These are phyloP conservation scores for Centroberyx gerrardi DNA, from an alignment of 2,797 vertebrate species.

Conservation along the genomic window DNA sequence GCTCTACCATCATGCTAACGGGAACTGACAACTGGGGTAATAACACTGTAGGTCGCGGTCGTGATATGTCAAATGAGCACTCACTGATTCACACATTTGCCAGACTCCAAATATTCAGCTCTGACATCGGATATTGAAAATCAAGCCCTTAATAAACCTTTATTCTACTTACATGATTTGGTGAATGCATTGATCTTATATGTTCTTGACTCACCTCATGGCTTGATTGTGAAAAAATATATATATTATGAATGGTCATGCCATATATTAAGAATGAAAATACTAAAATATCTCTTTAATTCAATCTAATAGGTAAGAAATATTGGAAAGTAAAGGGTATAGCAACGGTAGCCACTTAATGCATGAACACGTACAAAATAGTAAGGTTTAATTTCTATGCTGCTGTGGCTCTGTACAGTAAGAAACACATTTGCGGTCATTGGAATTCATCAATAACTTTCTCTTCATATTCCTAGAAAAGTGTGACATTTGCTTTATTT, in stretches of 20 bases:
- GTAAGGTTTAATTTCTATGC: not conserved
- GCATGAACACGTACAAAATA: not conserved
- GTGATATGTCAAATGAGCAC: slow-evolving; percentile 42
- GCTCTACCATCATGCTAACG: slow-evolving; percentile 49
- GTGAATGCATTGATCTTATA: not conserved
- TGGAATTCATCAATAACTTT: slow-evolving; percentile 4
- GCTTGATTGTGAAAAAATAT: not conserved
- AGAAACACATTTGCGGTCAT: slow-evolving; percentile 2
- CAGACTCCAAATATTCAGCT: slow-evolving; percentile 4
- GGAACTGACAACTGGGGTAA: slow-evolving; percentile 64
- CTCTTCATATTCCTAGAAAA: slow-evolving; percentile 38
- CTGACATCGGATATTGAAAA: not conserved
- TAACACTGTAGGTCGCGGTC: slow-evolving; percentile 44
- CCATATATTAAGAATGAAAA: not conserved
- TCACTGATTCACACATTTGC: slow-evolving; percentile 16
- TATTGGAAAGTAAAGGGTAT: not conserved
- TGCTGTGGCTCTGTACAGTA: not conserved
- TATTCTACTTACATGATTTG: not conserved
- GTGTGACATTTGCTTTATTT: slow-evolving; percentile 40
- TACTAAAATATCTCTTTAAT: not conserved
- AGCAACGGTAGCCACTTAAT: not conserved
- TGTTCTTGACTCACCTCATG: not conserved
- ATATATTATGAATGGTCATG: not conserved
- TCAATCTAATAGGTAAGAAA: not conserved
- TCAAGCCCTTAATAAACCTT: not conserved